Percentiles rank a stretch among this genome's conserved stretches.
These are phyloP conservation scores for Zaprionus bogoriensis DNA, from an alignment of 2,888 invertebrate species.

Conservation along the genomic window DNA sequence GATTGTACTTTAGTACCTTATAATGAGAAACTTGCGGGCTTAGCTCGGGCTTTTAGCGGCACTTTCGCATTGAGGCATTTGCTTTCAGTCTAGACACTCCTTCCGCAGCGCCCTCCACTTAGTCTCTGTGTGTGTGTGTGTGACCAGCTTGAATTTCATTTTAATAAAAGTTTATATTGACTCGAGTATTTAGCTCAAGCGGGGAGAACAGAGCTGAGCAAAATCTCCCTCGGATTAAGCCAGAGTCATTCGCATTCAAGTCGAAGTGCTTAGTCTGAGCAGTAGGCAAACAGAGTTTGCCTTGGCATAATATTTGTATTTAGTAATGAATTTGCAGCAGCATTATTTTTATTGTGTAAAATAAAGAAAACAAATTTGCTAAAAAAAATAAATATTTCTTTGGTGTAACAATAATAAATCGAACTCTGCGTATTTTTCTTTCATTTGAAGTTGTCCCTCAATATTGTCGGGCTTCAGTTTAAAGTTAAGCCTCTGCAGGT, in stretches of 20 bases:
- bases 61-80: conserved; percentile 33
- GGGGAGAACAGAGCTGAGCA: background rate
- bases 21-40: conserved; percentile 22
- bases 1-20: conserved; percentile 41
- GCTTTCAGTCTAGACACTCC: conserved; percentile 58
- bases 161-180: conserved; percentile 25
- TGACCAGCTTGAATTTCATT: conserved; percentile 24
- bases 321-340: too few relatives aligned
- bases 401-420: too few relatives aligned
- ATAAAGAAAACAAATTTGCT: too few relatives aligned
- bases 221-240: background rate
- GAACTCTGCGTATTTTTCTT: too few relatives aligned
- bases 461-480: too few relatives aligned
- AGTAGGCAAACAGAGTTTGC: background rate
- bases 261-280: too few relatives aligned
- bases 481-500: conserved; percentile 8
- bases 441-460: too few relatives aligned
- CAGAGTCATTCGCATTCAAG: background rate
- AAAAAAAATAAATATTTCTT: too few relatives aligned
- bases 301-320: too few relatives aligned
- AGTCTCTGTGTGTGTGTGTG: background rate
- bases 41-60: conserved; percentile 11
- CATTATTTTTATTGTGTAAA: too few relatives aligned
- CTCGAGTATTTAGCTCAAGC: conserved; percentile 1
- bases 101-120: conserved; percentile 10